These are phyloP conservation scores for Pterocles gutturalis DNA, from an alignment of 2,113 vertebrate genomes.

Conservation along the genomic window DNA sequence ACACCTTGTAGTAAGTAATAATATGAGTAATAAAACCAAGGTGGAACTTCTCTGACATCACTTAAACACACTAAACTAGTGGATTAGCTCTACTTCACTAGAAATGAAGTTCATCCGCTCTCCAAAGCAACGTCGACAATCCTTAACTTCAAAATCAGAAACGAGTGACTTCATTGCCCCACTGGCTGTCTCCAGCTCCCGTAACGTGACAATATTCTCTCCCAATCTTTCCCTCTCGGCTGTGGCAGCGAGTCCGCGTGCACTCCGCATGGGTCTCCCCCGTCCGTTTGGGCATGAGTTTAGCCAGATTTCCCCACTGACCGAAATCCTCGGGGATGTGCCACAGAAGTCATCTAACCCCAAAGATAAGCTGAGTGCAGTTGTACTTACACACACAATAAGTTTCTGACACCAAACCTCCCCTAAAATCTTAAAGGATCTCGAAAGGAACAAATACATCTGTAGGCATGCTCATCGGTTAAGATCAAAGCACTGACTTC, in stretches of 20 bases:
- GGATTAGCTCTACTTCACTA: not conserved
- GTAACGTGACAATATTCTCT: not conserved
- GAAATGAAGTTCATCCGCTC: not conserved
- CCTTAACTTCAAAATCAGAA: slow-evolving; percentile 31
- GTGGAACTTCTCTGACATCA: not conserved
- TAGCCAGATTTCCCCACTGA: not conserved
- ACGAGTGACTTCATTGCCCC: slow-evolving; percentile 25
- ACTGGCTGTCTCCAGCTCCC: not conserved
- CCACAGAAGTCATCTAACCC: not conserved
- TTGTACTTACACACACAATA: not conserved
- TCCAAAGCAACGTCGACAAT: slow-evolving; percentile 12
- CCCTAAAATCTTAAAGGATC: not conserved
- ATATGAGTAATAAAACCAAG: rapidly evolving
- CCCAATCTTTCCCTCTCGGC: not conserved
- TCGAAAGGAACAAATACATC: rapidly evolving
- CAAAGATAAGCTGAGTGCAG: not conserved
- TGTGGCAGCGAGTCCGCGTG: not conserved
- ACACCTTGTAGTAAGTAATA: not conserved
- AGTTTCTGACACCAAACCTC: not conserved
- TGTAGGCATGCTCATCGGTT: not conserved
- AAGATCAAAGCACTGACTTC: not conserved
- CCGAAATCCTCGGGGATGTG: not conserved
- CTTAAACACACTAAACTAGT: rapidly evolving
- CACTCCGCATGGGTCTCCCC: not conserved
- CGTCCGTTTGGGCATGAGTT: not conserved